Evolutionary conservation across 1,140 invertebrate genomes (phyloP), one percentile per base, ranked within the genome.

Genomic region (Formica exsecta): DNA sequence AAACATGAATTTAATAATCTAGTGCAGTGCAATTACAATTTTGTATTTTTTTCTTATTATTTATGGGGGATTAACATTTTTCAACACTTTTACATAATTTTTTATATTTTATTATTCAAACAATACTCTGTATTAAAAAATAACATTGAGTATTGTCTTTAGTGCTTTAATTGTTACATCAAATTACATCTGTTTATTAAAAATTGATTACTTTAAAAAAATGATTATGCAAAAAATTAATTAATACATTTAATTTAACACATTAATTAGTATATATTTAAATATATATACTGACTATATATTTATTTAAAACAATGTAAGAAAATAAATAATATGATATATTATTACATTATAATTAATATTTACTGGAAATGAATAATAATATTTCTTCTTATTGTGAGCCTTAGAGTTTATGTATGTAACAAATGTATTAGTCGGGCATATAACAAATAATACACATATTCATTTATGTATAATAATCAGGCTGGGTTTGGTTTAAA

Each of bases 1-100:
- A 79, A 89, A 87, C 54, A 54, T 73, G 44, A 29, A 57, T 54
- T 54, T 62, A 73, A 83, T 29, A 32, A 76, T 59, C 51, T 11
- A 38, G 41, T 51, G n/a, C 29, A 36, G 38, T 9, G 19, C 25
- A 86, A n/a, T 81, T 77, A 73, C 61, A 25, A 74, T 84, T 73
- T 88, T 76, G 29, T 41, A 88, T 64, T 73, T 77, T 51, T 54
- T 74, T 44, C 44, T 41, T 80, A 38, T 86, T 71, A 65, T 85
- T 41, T 76, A 16, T 87, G 51, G 64, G 76, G 59, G 36, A 84
- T 57, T 25, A 84, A 87, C 32, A 73, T 36, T 79, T 90, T 84
- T 90, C 79, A 89, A 75, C 66, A 92, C 59, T 77, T 84, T 85
- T 88, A 74, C 44, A 54, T 61, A 25, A 41, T 83, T 88, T 75